Evolutionary conservation across 2,113 vertebrate genomes (phyloP).

Genomic region (Poeciliopsis occidentalis): DNA sequence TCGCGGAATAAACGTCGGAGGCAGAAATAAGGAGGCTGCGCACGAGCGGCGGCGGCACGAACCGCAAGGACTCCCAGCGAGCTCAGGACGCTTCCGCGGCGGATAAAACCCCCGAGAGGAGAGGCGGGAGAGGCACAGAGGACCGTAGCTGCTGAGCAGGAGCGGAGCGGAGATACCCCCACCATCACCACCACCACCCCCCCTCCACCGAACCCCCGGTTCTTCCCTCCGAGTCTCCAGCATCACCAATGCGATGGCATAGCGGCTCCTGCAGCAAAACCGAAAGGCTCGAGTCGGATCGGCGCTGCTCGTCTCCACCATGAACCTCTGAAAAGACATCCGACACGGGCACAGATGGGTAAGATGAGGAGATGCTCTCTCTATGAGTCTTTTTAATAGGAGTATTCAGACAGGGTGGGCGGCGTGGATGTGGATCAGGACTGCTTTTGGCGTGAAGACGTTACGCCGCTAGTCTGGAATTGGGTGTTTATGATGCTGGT

Average conservation of each 20-base stretch:
- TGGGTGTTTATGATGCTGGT: conserved; percentile 2
- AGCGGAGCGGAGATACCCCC: conserved; percentile 9
- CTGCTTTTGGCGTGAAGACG: neutral
- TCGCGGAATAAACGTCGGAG: neutral
- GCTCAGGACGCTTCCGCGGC: conserved; percentile 36
- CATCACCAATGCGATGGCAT: conserved; percentile 63
- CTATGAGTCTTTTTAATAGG: neutral
- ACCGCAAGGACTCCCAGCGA: conserved; percentile 5
- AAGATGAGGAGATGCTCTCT: conserved; percentile 46
- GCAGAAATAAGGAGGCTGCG: conserved; percentile 19
- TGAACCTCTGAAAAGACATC: conserved; percentile 71
- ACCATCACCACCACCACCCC: neutral
- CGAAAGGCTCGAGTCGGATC: conserved; percentile 33
- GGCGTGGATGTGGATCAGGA: conserved; percentile 19
- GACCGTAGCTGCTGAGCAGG: conserved; percentile 18
- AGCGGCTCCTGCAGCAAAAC: conserved; percentile 43
- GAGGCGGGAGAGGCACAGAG: neutral
- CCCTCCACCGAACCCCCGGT: conserved; percentile 5
- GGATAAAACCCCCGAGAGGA: conserved; percentile 1
- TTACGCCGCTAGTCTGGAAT: conserved; percentile 1
- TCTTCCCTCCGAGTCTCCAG: conserved; percentile 36
- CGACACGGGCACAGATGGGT: conserved; percentile 78
- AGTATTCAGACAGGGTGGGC: neutral
- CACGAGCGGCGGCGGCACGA: conserved; percentile 9
- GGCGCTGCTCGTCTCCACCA: conserved; percentile 58